Evolutionary conservation across 2,113 vertebrate species (phyloP).

Genomic region (Melanotaenia duboulayi): DNA sequence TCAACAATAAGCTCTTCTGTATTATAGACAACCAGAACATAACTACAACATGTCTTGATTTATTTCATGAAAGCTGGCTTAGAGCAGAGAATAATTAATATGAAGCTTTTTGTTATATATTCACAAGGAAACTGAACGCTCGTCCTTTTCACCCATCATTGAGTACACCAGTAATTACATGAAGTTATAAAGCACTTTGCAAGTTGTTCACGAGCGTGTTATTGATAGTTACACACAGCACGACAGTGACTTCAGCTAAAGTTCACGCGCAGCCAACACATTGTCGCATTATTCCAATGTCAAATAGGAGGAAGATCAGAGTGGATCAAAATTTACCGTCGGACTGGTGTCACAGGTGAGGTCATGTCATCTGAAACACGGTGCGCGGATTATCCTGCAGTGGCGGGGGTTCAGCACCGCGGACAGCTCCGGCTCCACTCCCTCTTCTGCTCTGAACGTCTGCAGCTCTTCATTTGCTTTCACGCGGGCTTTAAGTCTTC

Average conservation of each 20-base stretch:
- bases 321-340: conserved; percentile 39
- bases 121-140: not conserved
- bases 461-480: conserved; percentile 28
- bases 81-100: too few relatives aligned
- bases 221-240: not conserved
- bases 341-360: conserved; percentile 24
- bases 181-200: conserved; percentile 9
- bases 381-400: conserved; percentile 6
- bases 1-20: too few relatives aligned
- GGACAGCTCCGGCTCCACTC: conserved; percentile 45
- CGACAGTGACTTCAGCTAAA: not conserved
- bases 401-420: conserved; percentile 49
- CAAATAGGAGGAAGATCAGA: not conserved
- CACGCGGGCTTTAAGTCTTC: conserved; percentile 54
- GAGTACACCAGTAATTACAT: not conserved
- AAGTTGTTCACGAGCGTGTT: not conserved
- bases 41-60: too few relatives aligned
- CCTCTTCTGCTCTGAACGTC: conserved; percentile 40
- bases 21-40: too few relatives aligned
- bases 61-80: too few relatives aligned
- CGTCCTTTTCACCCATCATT: not conserved
- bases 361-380: not conserved
- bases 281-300: not conserved
- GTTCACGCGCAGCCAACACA: not conserved
- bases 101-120: not conserved